These are phyloP conservation scores for Smittia aterrima DNA, from an alignment of 2,888 invertebrate species.

Conservation along the genomic window DNA sequence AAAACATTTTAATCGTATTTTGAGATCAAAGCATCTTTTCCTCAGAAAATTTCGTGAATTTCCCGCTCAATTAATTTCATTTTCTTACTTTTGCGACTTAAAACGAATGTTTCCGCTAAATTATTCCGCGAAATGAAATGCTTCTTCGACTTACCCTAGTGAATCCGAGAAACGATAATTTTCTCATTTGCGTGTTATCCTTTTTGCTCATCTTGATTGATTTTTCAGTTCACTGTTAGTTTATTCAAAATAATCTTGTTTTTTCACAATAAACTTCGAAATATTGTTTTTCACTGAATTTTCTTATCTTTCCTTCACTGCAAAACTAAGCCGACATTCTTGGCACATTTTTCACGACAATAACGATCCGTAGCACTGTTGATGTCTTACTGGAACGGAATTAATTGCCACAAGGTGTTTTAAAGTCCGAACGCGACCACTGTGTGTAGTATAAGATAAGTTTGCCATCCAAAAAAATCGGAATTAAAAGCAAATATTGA, in stretches of 20 bases:
- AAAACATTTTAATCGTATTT: no score
- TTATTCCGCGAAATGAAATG: no score
- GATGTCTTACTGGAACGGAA: background rate
- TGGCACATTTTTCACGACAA: background rate
- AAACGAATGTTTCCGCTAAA: no score
- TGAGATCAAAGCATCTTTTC: no score
- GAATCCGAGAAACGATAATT: conserved; percentile 72
- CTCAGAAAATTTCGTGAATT: no score
- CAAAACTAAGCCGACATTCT: background rate
- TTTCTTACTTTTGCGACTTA: no score
- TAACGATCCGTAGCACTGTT: background rate
- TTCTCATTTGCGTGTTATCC: conserved; percentile 56
- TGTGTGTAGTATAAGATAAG: no score
- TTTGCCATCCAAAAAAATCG: background rate
- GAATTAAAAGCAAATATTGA: background rate
- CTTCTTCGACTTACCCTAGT: conserved; percentile 59
- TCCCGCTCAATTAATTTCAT: no score
- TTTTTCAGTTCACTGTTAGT: background rate
- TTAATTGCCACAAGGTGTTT: background rate
- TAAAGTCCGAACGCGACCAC: background rate
- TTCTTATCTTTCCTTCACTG: background rate
- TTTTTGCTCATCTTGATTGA: background rate
- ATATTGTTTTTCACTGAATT: background rate
- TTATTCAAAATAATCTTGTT: background rate
- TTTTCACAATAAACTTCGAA: background rate